These are phyloP conservation scores for Willisornis vidua DNA, from an alignment of 2,113 vertebrate genomes.

Conservation along the genomic window DNA sequence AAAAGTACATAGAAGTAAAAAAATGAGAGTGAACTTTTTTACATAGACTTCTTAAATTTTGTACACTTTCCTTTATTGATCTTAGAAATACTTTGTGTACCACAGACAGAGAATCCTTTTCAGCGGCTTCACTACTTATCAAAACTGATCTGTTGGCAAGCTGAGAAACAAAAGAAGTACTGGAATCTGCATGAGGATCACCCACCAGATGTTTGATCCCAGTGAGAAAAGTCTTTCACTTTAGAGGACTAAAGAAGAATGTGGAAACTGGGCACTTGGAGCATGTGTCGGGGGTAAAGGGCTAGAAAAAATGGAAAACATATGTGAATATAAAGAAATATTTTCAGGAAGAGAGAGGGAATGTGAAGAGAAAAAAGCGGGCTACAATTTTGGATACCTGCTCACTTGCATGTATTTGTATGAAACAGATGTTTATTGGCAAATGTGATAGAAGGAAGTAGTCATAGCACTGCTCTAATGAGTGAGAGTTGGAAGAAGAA, in stretches of 20 bases:
- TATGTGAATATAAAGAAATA: not conserved
- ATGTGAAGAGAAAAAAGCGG: not conserved
- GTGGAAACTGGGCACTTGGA: not conserved
- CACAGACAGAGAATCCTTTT: not conserved
- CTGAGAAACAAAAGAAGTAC: not conserved
- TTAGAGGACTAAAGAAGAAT: conserved; percentile 25
- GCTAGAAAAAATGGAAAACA: conserved; percentile 37
- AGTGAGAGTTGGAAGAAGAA: not conserved
- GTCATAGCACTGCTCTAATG: not conserved
- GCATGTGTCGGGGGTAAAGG: not conserved
- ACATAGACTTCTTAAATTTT: not conserved
- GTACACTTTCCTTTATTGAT: not conserved
- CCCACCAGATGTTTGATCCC: conserved; percentile 21
- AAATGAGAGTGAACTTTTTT: fast-evolving
- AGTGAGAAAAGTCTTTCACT: not conserved
- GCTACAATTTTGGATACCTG: not conserved
- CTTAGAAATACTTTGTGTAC: not conserved
- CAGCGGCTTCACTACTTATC: not conserved
- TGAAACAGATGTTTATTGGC: not conserved
- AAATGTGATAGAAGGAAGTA: not conserved
- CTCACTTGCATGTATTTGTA: not conserved
- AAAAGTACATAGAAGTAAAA: not conserved
- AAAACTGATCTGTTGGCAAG: not conserved
- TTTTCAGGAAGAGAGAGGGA: not conserved
- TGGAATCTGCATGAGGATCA: not conserved